Evolutionary conservation across 2,797 vertebrate genomes (phyloP), one percentile per base, ranked within the genome.

Genomic region (Erethizon dorsatum): DNA sequence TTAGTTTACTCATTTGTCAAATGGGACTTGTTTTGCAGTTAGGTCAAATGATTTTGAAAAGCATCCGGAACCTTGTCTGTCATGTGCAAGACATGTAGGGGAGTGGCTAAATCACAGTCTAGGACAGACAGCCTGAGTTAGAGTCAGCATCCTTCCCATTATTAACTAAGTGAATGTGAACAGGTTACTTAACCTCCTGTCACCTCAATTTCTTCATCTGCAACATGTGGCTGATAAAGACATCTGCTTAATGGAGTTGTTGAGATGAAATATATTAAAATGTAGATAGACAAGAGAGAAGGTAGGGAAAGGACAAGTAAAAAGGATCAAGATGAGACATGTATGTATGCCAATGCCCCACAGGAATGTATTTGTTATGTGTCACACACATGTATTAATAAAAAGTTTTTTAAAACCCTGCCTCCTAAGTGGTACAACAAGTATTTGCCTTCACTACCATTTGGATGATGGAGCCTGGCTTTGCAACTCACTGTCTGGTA

Each of bases 1-100:
- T 92, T 93, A 71, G 41, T 88, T 86, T 93, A 45, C 90, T 97
- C 59, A 93, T 69, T 22, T 69, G 83, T 86, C 52, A 93, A 90
- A 31, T 59, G 59, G n/a, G 6, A 22, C 14, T 59, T 87, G 41
- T 59, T 90, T 71, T n/a, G 31, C 82, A 61, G n/a, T n/a, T 71
- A 79, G 22, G 47, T 79, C 90, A 86, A 83, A 54, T 87, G 80
- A 88, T 52, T 84, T 54, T 83, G 20, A 37, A 86, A 82, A 95
- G 37, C 17, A 47, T 18, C 45, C 41, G 54, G 10, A 17, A 41
- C 28, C 9, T 26, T 45, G 50, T 12, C 41, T 85, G n/a, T 33
- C 47, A 15, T n/a, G 9, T 31, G 26, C n/a, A 88, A 79, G 26
- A 3, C n/a, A 33, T 31, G 28, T 15, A 78, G 26, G 18, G 7